Conservation (phyloP, 2,888 invertebrate genomes). For the Resseliella maxima region DNA sequence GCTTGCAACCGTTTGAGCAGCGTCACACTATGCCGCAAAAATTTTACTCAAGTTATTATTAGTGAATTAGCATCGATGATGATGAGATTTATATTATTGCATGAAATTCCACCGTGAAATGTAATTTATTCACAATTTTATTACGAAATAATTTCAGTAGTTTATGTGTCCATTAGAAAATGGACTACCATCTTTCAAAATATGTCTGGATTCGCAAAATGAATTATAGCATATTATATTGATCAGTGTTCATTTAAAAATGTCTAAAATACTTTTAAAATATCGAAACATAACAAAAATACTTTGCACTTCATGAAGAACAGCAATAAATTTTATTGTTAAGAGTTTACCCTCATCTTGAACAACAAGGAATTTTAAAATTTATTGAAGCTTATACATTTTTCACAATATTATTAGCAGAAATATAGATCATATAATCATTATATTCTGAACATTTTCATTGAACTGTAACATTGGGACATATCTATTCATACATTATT, state of each 20-base stretch:
- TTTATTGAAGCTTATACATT: background rate
- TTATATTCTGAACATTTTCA: background rate
- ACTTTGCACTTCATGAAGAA: background rate
- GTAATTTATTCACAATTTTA: background rate
- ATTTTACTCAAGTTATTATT: too few species aligned
- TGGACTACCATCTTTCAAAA: background rate
- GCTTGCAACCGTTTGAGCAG: too few species aligned
- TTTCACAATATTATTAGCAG: too few species aligned
- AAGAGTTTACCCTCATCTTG: background rate
- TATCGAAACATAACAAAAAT: background rate
- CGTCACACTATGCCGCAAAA: too few species aligned
- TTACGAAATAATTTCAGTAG: background rate
- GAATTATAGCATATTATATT: background rate
- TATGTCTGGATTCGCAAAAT: background rate
- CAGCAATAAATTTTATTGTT: constrained; percentile 15
- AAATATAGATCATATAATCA: too few species aligned
- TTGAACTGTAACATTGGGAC: background rate
- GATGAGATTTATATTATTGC: too few species aligned
- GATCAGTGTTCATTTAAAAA: background rate
- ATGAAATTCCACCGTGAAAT: too few species aligned
- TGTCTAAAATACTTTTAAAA: background rate
- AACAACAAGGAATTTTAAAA: background rate
- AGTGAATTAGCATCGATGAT: too few species aligned
- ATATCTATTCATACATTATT: too few species aligned
- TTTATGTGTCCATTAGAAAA: background rate